Evolutionary conservation across 2,797 vertebrate genomes (phyloP).

Genomic region (Poeciliopsis gracilis): DNA sequence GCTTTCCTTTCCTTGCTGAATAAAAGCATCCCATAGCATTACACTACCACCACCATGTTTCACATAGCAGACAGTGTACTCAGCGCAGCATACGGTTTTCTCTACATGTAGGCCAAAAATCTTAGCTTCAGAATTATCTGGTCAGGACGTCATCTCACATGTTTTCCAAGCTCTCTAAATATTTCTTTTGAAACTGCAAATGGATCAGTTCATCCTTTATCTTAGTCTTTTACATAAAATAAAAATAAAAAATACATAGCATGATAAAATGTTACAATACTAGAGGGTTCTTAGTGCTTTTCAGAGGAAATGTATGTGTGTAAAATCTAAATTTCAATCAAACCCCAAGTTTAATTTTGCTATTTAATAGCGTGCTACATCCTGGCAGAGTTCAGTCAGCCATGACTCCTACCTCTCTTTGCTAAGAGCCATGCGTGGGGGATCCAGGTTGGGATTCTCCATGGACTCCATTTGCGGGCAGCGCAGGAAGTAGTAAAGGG

Average conservation of each 20-base stretch:
- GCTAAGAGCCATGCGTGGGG: slow-evolving; percentile 95
- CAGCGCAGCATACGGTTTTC: not conserved
- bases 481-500: slow-evolving; percentile 98
- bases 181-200: not conserved
- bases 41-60: not conserved
- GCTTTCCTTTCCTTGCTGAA: not conserved
- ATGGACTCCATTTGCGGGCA: slow-evolving; percentile 99
- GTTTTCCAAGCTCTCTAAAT: not conserved
- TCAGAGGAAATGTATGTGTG: not conserved
- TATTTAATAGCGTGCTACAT: not conserved
- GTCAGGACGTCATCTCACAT: not conserved
- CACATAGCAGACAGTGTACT: not conserved
- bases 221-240: not conserved
- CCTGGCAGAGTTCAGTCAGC: slow-evolving; percentile 22
- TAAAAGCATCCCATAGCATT: not conserved
- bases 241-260: not conserved
- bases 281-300: not conserved
- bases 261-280: not conserved
- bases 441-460: slow-evolving; percentile 99
- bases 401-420: slow-evolving; percentile 86
- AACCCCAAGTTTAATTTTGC: not conserved
- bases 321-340: slow-evolving; percentile 4
- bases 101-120: not conserved
- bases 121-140: not conserved
- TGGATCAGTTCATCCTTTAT: not conserved